Percentiles rank a stretch among this genome's conserved stretches.
Conservation (phyloP, 1,140 invertebrate genomes). For the Batillaria attramentaria region DNA sequence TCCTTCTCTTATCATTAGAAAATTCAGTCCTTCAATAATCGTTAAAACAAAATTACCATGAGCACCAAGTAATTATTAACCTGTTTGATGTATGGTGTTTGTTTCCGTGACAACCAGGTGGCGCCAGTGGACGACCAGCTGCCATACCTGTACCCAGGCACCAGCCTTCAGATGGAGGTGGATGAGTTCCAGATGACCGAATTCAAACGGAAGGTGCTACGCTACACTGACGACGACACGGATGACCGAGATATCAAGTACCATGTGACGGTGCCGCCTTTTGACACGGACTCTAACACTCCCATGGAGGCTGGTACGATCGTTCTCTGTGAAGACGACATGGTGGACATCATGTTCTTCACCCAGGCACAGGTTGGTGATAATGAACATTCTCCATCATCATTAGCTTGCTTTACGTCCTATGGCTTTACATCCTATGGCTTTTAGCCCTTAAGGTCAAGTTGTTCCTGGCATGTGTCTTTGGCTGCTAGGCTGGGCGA, state of each 20-base stretch:
- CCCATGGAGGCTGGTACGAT: constrained; percentile 64
- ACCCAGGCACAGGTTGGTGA: constrained; percentile 64
- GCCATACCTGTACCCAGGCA: constrained; percentile 64
- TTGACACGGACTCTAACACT: constrained; percentile 66
- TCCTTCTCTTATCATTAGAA: too few relatives aligned
- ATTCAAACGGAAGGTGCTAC: constrained; percentile 64
- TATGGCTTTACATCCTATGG: too few relatives aligned
- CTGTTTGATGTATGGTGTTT: too few relatives aligned
- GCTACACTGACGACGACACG: constrained; percentile 68
- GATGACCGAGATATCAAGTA: constrained; percentile 64
- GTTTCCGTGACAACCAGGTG: constrained; percentile 43
- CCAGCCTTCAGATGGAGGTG: constrained; percentile 66
- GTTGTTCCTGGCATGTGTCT: too few relatives aligned
- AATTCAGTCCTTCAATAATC: too few relatives aligned
- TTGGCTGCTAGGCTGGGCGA: too few relatives aligned
- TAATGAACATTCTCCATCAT: too few relatives aligned
- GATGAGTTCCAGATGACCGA: constrained; percentile 67
- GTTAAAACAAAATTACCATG: too few relatives aligned
- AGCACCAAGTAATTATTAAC: too few relatives aligned
- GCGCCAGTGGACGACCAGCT: constrained; percentile 69
- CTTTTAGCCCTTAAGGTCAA: too few relatives aligned
- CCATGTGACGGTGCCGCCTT: constrained; percentile 61
- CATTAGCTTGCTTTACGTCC: too few relatives aligned
- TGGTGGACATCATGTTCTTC: constrained; percentile 60
- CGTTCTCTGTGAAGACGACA: constrained; percentile 65